Conservation (phyloP, 1,140 invertebrate species). For the Brachionus plicatilis region DNA sequence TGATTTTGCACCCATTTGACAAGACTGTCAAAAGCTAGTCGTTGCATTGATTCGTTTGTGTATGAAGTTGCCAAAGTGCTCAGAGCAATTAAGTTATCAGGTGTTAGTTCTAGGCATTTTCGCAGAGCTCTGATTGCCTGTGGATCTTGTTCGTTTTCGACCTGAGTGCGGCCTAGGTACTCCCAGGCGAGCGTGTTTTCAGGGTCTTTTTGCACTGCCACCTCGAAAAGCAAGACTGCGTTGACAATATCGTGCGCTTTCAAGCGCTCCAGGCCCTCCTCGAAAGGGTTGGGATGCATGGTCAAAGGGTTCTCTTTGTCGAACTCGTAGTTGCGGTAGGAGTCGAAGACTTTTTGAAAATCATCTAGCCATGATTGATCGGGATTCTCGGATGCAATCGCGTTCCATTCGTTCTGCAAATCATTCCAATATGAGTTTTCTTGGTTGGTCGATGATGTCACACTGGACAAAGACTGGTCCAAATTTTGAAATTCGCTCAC, state of each 20-base stretch:
- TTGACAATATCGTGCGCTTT: slow-evolving; percentile 81
- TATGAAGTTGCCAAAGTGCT: slow-evolving; percentile 87
- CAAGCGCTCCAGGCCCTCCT: slow-evolving; percentile 75
- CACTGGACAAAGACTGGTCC: slow-evolving; percentile 46
- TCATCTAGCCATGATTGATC: slow-evolving; percentile 2
- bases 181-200: slow-evolving; percentile 64
- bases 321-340: slow-evolving; percentile 65
- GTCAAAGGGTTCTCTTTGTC: slow-evolving; percentile 74
- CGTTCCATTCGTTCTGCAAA: slow-evolving; percentile 71
- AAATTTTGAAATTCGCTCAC: slow-evolving; percentile 58
- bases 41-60: slow-evolving; percentile 75
- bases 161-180: slow-evolving; percentile 71
- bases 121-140: slow-evolving; percentile 80
- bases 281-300: slow-evolving; percentile 72
- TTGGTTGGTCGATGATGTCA: slow-evolving; percentile 53
- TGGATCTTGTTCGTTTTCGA: slow-evolving; percentile 84
- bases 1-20: slow-evolving; percentile 75
- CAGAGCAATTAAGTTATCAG: slow-evolving; percentile 72
- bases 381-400: slow-evolving; percentile 58
- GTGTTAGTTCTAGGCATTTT: slow-evolving; percentile 69
- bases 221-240: slow-evolving; percentile 92
- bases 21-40: slow-evolving; percentile 60
- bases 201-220: slow-evolving; percentile 78
- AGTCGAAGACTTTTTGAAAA: slow-evolving; percentile 34
- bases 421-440: slow-evolving; percentile 66